phyloP scores from a whole-genome alignment of 2,113 vertebrate species.

The Zosterops japonicus region DNA sequence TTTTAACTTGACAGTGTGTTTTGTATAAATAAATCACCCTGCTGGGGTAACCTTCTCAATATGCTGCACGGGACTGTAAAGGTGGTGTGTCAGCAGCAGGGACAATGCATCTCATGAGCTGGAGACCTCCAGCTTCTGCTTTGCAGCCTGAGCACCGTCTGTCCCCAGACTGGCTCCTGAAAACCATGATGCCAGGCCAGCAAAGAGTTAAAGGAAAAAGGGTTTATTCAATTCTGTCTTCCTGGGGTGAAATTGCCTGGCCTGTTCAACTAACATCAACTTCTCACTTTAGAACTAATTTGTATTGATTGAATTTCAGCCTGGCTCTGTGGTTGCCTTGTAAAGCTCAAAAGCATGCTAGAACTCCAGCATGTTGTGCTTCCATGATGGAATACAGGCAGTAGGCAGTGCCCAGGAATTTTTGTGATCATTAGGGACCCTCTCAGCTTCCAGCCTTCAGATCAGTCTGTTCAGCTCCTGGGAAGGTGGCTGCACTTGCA shows the following conservation, averaged over 20 bases:
- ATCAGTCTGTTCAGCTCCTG: neutral
- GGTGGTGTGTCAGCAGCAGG: neutral
- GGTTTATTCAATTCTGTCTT: neutral
- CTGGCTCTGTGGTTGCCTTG: neutral
- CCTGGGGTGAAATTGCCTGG: neutral
- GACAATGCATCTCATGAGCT: fast-evolving
- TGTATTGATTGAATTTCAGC: neutral
- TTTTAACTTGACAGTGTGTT: neutral
- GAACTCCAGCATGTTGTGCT: neutral
- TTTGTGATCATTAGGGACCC: neutral
- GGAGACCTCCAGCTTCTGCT: neutral
- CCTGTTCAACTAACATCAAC: neutral
- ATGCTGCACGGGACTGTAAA: neutral
- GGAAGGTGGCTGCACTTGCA: neutral
- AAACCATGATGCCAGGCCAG: fast-evolving
- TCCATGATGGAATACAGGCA: neutral
- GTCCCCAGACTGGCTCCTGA: neutral
- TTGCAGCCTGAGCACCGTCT: neutral
- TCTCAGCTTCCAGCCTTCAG: neutral
- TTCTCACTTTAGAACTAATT: neutral
- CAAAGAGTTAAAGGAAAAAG: neutral
- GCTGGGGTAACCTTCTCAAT: neutral
- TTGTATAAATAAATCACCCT: neutral
- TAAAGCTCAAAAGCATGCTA: neutral
- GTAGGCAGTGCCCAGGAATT: neutral